These are phyloP conservation scores for Ibidorhyncha struthersii DNA, from an alignment of 2,113 vertebrate species.

Conservation along the genomic window DNA sequence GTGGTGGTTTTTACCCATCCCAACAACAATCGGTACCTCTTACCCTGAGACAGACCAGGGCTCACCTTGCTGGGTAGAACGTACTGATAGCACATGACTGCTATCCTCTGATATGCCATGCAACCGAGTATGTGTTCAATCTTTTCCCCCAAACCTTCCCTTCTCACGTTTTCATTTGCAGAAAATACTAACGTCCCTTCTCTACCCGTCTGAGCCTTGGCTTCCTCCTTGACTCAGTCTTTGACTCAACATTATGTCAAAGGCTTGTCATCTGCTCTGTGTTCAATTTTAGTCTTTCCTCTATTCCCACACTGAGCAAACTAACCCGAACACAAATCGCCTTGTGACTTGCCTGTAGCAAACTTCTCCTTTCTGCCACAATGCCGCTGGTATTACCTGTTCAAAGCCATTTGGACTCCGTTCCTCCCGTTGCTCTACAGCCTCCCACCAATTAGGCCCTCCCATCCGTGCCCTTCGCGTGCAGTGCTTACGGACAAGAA, in stretches of 20 bases:
- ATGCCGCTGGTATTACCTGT: background rate
- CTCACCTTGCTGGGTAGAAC: background rate
- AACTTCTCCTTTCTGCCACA: background rate
- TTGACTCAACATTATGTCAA: background rate
- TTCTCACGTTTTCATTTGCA: background rate
- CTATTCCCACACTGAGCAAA: background rate
- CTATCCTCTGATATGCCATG: background rate
- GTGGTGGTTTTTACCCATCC: background rate
- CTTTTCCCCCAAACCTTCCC: background rate
- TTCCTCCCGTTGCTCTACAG: background rate
- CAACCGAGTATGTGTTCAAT: background rate
- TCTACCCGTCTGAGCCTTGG: background rate
- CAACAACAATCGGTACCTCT: background rate
- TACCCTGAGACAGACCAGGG: background rate
- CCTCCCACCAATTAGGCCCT: background rate
- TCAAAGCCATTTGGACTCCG: background rate
- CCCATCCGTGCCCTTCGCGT: rapidly evolving
- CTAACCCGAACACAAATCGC: background rate
- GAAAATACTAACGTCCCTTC: background rate
- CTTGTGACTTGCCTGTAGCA: slow-evolving; percentile 12
- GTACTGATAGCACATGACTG: background rate
- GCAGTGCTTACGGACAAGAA: background rate
- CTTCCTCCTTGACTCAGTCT: background rate
- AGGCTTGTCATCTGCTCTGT: background rate
- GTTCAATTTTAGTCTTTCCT: background rate